Evolutionary conservation across 2,797 vertebrate genomes (phyloP).

Genomic region (Syngnathus rostellatus): DNA sequence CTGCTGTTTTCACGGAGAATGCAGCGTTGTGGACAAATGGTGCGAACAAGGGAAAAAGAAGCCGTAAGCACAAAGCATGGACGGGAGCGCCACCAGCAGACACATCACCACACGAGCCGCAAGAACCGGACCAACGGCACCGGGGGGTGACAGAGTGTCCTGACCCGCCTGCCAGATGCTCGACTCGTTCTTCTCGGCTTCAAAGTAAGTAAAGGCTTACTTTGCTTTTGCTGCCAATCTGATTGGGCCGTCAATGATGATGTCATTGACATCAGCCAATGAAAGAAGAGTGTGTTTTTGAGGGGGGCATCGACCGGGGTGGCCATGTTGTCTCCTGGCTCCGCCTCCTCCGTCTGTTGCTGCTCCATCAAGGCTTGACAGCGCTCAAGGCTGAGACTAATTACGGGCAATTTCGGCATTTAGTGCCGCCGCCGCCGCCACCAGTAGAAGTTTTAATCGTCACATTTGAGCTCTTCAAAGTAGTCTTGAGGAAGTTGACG

Average conservation of each 20-base stretch:
- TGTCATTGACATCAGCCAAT: constrained; percentile 62
- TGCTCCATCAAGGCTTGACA: constrained; percentile 27
- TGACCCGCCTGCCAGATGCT: constrained; percentile 64
- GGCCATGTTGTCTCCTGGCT: constrained; percentile 70
- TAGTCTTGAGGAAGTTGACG: constrained; percentile 22
- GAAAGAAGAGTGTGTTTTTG: constrained; percentile 8
- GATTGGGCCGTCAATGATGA: constrained; percentile 66
- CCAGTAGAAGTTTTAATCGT: background rate
- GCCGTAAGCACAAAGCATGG: background rate
- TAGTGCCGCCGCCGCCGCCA: no score
- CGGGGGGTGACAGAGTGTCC: constrained; percentile 22
- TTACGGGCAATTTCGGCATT: no score
- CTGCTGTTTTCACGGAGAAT: background rate
- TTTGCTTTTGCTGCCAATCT: constrained; percentile 41
- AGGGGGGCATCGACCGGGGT: constrained; percentile 65
- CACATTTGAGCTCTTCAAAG: background rate
- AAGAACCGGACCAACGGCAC: constrained; percentile 26
- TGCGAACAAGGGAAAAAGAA: background rate
- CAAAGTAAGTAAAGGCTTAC: constrained; percentile 57
- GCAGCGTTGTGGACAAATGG: background rate
- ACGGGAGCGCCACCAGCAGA: background rate
- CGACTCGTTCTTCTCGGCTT: constrained; percentile 6
- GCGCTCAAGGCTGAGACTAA: background rate
- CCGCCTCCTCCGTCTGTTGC: constrained; percentile 38
- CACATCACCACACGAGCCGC: constrained; percentile 10